Evolutionary conservation across 2,797 vertebrate genomes (phyloP), one percentile per base, ranked within the genome.

Genomic region (Neosilurus hyrtlii): DNA sequence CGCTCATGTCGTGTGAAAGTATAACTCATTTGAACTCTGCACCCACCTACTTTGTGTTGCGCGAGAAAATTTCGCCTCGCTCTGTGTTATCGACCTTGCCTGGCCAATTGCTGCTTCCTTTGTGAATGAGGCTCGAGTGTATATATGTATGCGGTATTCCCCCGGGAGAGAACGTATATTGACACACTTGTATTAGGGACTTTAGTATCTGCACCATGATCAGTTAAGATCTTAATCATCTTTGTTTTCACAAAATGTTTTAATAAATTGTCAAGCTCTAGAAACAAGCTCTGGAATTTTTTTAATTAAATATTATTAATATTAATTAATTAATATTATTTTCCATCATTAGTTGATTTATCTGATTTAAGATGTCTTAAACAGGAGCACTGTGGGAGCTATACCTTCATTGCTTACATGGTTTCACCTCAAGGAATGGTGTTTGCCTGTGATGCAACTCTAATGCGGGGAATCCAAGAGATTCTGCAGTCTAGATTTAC

Each of bases 331-430:
- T 30, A 30, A 30, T 30, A 30, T 30, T 30, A 30, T 30, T 43
- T 43, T 43, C 15, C 1, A 4, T 26, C 26, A 16, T n/a, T n/a
- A 16, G 4, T 24, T 24, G n/a, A 67, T 20, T 43, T 62, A 18
- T 22, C 22, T 49, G 16, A 49, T 62, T 51, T 8, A n/a, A 43
- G 20, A 12, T 52, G 43, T 67, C 4, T 49, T 62, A 37, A 82
- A 71, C 88, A 98, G 97, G 96, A 96, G 75, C 95, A 95, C 24
- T 94, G 92, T 59, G 91, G 96, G 54, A 95, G 93, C 89, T 97
- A 96, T 91, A 96, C 95, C 0, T 95, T 98, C 91, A 96, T 98
- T 86, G 95, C 96, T 0, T 98, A 97, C 54, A 75, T 93, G n/a
- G 95, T 97, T 90, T 96, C 95, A 0, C 92, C 94, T 57, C 94